Conservation (phyloP, 2,113 vertebrate species). For the Phrynosoma blainvillii region DNA sequence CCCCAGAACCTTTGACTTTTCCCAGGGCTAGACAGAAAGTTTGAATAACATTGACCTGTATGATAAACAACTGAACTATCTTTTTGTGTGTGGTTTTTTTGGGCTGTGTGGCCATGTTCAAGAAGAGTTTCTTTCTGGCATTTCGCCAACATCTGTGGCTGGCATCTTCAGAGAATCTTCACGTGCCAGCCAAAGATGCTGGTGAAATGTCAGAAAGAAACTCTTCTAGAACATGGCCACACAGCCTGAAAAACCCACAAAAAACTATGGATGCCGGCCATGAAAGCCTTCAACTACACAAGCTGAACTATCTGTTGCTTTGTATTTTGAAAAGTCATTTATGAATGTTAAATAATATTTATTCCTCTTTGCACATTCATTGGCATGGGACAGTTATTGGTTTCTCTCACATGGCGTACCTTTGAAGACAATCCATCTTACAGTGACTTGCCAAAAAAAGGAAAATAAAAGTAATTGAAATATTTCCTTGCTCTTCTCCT, state of each 20-base stretch:
- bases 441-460: neutral
- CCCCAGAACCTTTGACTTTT: neutral
- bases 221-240: too few relatives aligned
- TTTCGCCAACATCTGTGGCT: too few relatives aligned
- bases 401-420: constrained; percentile 36
- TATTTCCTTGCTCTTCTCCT: constrained; percentile 54
- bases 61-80: neutral
- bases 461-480: neutral
- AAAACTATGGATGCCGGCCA: too few relatives aligned
- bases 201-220: too few relatives aligned
- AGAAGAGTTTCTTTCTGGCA: too few relatives aligned
- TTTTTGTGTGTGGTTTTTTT: too few relatives aligned
- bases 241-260: too few relatives aligned
- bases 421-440: constrained; percentile 41
- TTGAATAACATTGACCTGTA: neutral
- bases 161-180: too few relatives aligned
- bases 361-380: neutral
- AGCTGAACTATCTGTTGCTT: neutral
- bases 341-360: too few relatives aligned
- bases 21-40: neutral
- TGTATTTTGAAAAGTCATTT: neutral
- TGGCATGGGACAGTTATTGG: neutral
- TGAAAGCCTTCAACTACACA: too few relatives aligned
- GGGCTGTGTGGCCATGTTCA: too few relatives aligned
- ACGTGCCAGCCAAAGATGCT: too few relatives aligned